Percentiles rank a stretch among this genome's conserved stretches.
Conservation (phyloP, 2,113 vertebrate genomes). For the Sylvicapra grimmia region DNA sequence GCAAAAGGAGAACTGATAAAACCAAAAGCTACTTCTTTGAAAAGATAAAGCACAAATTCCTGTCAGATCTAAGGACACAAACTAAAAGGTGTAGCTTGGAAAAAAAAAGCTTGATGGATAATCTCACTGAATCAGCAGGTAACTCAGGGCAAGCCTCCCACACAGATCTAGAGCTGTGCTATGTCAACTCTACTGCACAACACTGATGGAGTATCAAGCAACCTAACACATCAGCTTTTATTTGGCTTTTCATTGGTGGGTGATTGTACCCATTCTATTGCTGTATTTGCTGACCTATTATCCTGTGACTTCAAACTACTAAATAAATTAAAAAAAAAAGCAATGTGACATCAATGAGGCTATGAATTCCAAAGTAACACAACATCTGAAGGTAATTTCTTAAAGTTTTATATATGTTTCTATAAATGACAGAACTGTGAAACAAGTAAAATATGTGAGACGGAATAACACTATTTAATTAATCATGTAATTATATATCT, state of each 20-base stretch:
- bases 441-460: not conserved
- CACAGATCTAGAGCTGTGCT: not conserved
- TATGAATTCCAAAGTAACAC: not conserved
- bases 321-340: constrained; percentile 20
- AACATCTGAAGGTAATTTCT: not conserved
- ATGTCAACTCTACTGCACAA: not conserved
- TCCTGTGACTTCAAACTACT: not conserved
- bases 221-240: not conserved
- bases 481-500: not conserved
- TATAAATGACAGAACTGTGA: not conserved
- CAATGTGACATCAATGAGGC: not conserved
- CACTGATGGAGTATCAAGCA: not conserved
- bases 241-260: not conserved
- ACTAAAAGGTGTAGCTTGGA: not conserved
- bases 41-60: not conserved
- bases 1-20: not conserved
- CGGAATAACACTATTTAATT: not conserved
- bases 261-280: not conserved
- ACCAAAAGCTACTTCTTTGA: not conserved
- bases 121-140: not conserved
- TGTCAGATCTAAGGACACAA: not conserved
- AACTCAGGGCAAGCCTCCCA: not conserved
- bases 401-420: not conserved
- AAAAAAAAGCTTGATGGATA: not conserved
- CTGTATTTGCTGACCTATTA: not conserved